Base-by-base conservation (phyloP, 2,797 vertebrate genomes). In the Pogoniulus pusillus region DNA sequence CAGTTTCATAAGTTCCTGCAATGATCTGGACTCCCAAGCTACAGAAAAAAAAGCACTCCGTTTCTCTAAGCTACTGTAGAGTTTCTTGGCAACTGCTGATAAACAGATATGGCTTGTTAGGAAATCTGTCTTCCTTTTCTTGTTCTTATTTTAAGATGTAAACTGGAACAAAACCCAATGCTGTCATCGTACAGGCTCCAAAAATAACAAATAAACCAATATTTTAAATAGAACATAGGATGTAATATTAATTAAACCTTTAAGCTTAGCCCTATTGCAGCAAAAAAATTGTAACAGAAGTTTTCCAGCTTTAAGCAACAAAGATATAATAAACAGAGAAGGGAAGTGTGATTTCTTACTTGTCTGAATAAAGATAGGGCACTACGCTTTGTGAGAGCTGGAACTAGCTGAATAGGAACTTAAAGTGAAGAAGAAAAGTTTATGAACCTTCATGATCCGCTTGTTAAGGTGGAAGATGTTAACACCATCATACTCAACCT, bases 71-170 rank as follows among this genome's bases (percentile, higher is more conserved):
- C 87, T 86, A 68, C 77, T 78, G 45, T 58, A 57, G 77, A 73
- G 93, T 94, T 92, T 96, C 90, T 94, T 93, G 90, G 89, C 74
- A 93, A 85, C 82, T 75, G 65, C 30, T 86, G 71, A 68, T 95
- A 95, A 95, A 91, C 68, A 90, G 80, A 76, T 60, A 91, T 47
- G 84, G 15, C 55, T 84, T 92, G 30, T 71, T 93, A 91, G 60
- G 58, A 92, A 93, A 73, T 71, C 49, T 86, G 35, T 86, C 60
- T 88, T 88, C 37, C 43, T 78, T 82, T 76, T 53, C 53, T 73
- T 71, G 62, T 82, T 59, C 58, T 70, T 90, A 71, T 79, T 95
- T 86, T 55, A 84, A 84, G 72, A 84, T 79, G 26, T 92, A 88
- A 92, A 82, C 41, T 88, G 69, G 55, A 77, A 91, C 80, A 72